Evolutionary conservation across 2,888 invertebrate species (phyloP).

Genomic region (Noctua fimbriata): DNA sequence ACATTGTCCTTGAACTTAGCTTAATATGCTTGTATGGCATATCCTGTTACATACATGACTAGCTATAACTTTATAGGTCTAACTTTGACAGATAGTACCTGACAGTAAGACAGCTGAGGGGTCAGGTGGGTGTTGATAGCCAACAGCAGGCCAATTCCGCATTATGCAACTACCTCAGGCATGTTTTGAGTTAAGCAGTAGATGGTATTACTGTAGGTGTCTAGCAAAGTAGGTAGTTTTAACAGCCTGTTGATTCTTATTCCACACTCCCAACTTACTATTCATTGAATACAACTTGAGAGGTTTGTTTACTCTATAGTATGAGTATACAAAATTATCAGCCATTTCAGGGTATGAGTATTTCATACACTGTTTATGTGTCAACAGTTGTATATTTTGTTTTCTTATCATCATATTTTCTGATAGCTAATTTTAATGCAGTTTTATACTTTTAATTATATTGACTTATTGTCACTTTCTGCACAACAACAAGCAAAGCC

Average conservation of each 20-base stretch:
- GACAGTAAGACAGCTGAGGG: neutral
- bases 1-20: neutral
- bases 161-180: neutral
- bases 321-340: constrained; percentile 1
- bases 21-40: neutral
- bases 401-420: constrained; percentile 16
- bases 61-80: neutral
- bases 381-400: constrained; percentile 19
- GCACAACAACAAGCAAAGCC: neutral
- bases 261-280: neutral
- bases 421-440: constrained; percentile 14
- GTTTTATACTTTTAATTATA: neutral
- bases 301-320: neutral
- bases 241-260: neutral
- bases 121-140: neutral
- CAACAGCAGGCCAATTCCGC: neutral
- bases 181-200: neutral
- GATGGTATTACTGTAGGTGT: neutral
- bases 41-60: neutral
- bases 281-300: neutral
- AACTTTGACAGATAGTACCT: neutral
- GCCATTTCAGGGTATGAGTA: neutral
- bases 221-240: neutral
- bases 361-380: neutral
- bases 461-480: neutral